Conservation (phyloP, 2,888 invertebrate species). For the Phania funesta region DNA sequence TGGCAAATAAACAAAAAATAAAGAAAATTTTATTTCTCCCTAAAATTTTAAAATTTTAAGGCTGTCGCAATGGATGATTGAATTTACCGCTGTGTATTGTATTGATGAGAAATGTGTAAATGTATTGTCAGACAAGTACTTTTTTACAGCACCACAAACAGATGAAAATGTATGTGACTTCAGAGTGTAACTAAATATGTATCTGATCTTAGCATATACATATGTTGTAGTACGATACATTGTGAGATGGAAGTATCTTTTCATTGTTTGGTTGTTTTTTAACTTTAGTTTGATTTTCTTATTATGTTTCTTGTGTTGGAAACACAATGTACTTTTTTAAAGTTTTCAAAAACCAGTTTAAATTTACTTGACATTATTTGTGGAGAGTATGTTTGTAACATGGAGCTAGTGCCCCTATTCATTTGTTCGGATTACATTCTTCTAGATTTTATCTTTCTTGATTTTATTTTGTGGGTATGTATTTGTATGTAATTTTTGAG, state of each 20-base stretch:
- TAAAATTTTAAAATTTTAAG: too few relatives aligned
- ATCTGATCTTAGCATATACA: conserved; percentile 14
- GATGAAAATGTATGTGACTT: neutral
- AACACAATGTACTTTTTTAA: conserved; percentile 27
- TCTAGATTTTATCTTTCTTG: neutral
- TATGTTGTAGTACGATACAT: conserved; percentile 11
- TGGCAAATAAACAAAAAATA: too few relatives aligned
- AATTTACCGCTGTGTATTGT: too few relatives aligned
- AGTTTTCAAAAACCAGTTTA: conserved; percentile 32
- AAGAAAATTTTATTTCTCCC: too few relatives aligned
- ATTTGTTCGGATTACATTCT: conserved; percentile 10
- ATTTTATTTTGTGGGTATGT: neutral
- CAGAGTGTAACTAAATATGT: neutral
- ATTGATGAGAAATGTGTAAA: neutral
- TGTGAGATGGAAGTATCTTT: conserved; percentile 24
- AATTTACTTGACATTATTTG: conserved; percentile 1
- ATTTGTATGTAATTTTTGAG: neutral
- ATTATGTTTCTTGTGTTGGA: conserved; percentile 24
- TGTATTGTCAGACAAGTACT: neutral
- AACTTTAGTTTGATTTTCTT: neutral
- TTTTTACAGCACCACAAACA: neutral
- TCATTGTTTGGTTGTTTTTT: neutral
- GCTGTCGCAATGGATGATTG: too few relatives aligned
- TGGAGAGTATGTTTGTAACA: conserved; percentile 9
- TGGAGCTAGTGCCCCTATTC: conserved; percentile 45